A percentile compares a stretch with the other conserved stretches of the same genome.
These are phyloP conservation scores for Punctoribates punctum DNA, from an alignment of 2,888 invertebrate species.

Conservation along the genomic window DNA sequence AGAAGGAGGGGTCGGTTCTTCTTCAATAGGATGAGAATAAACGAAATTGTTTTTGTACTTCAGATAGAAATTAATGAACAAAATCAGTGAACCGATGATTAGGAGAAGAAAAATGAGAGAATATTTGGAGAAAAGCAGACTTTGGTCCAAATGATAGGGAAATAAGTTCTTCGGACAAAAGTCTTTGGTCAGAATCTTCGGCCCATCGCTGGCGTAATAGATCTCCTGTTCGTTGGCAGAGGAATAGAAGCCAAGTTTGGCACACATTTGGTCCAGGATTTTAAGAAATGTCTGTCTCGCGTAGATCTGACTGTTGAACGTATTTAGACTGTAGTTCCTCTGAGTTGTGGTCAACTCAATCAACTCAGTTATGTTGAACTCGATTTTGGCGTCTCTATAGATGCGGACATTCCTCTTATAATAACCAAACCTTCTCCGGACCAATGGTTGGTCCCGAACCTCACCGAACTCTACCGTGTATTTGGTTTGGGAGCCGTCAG, in stretches of 20 bases:
- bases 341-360: slow-evolving; percentile 1
- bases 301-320: neutral
- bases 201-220: neutral
- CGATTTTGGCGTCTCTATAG: neutral
- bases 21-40: neutral
- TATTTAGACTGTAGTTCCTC: neutral
- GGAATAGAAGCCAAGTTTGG: neutral
- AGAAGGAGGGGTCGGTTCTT: neutral
- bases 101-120: neutral
- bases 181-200: neutral
- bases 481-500: neutral
- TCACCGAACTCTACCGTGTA: neutral
- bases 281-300: neutral
- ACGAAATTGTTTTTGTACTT: neutral
- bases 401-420: neutral
- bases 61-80: neutral
- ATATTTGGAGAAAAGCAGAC: neutral
- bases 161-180: neutral
- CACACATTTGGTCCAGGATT: slow-evolving; percentile 2
- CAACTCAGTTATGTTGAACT: slow-evolving; percentile 1
- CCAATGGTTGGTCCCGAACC: neutral
- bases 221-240: neutral
- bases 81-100: neutral
- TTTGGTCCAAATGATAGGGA: neutral
- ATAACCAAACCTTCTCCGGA: neutral